Conservation (phyloP, 2,888 invertebrate species). For the Galeopsomyia nigrocyanea region DNA sequence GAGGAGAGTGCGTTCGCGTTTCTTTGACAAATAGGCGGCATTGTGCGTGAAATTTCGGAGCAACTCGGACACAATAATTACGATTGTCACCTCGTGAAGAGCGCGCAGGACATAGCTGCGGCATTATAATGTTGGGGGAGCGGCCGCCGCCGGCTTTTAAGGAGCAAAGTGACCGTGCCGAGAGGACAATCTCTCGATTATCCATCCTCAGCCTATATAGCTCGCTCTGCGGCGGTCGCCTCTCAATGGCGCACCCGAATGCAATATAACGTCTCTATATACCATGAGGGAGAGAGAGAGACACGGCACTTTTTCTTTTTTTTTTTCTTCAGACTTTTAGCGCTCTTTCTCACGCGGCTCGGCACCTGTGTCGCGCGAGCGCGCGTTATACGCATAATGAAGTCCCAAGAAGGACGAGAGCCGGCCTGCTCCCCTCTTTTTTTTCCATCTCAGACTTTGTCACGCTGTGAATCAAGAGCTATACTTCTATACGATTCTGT, state of each 20-base stretch:
- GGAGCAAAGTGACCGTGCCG: constrained; percentile 37
- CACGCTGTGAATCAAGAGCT: neutral
- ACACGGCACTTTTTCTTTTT: neutral
- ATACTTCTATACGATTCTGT: constrained; percentile 1
- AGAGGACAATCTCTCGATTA: constrained; percentile 24
- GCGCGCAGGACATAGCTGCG: neutral
- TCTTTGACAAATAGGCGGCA: constrained; percentile 54
- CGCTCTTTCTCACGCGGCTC: constrained; percentile 25
- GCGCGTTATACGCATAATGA: constrained; percentile 20
- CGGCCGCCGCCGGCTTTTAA: constrained; percentile 30
- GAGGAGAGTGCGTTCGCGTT: neutral
- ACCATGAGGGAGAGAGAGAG: too few species aligned
- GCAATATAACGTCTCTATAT: constrained; percentile 21
- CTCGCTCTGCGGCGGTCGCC: constrained; percentile 25
- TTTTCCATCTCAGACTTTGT: constrained; percentile 20
- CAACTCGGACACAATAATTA: constrained; percentile 38
- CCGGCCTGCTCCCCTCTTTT: constrained; percentile 9
- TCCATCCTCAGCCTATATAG: constrained; percentile 27
- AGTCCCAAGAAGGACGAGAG: constrained; percentile 38
- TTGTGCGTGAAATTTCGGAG: constrained; percentile 48
- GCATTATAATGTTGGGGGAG: neutral
- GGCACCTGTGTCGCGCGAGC: constrained; percentile 19
- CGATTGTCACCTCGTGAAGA: constrained; percentile 17
- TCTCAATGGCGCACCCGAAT: neutral
- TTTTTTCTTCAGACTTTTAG: neutral